Evolutionary conservation across 2,113 vertebrate genomes (phyloP).

Genomic region (Cromileptes altivelis): DNA sequence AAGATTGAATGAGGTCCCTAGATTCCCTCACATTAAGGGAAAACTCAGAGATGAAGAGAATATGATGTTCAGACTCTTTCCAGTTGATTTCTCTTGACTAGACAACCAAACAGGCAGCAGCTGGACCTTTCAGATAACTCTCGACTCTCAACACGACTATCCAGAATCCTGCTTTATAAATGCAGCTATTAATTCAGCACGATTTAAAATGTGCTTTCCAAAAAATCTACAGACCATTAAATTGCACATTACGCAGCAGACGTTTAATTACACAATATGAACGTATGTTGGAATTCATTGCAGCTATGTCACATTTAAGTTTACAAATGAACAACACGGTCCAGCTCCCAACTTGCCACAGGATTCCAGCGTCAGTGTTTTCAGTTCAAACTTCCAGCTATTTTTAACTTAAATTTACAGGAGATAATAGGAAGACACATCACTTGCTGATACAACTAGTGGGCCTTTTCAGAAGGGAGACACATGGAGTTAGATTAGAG

Average conservation of each 20-base stretch:
- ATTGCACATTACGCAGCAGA: slow-evolving; percentile 21
- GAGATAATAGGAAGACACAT: too few relatives aligned
- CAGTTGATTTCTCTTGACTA: neutral
- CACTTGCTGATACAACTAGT: neutral
- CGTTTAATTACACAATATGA: slow-evolving; percentile 22
- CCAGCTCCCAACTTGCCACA: neutral
- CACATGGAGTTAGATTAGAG: neutral
- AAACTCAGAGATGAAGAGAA: neutral
- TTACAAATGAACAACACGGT: slow-evolving; percentile 1
- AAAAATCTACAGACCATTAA: slow-evolving; percentile 16
- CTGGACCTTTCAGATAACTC: slow-evolving; percentile 33
- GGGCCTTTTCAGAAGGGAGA: neutral
- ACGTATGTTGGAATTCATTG: neutral
- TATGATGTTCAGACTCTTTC: neutral
- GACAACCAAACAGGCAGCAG: neutral
- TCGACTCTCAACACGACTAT: neutral
- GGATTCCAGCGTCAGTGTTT: too few relatives aligned
- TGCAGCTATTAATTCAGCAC: slow-evolving; percentile 2
- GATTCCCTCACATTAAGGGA: neutral
- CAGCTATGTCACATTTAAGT: neutral
- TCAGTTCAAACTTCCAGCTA: neutral
- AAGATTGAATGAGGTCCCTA: neutral
- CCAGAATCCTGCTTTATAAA: neutral
- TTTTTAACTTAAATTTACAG: too few relatives aligned
- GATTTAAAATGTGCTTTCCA: slow-evolving; percentile 3